Evolutionary conservation across 1,140 invertebrate genomes (phyloP), one percentile per base, ranked within the genome.

Genomic region (Mycetomoellerius zeteki): DNA sequence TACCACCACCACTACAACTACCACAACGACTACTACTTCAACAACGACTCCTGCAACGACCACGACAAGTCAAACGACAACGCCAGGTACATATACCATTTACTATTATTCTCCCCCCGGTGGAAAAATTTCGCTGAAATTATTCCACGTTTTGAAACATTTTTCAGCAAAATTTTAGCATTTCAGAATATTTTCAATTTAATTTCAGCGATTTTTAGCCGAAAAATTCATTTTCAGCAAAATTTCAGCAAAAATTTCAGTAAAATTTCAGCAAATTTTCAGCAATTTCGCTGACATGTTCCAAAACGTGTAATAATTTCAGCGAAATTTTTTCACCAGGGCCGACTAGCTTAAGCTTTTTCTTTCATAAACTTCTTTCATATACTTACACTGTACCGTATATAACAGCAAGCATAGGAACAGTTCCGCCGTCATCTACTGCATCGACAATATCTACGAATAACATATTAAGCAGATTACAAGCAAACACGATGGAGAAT

Each of bases 401-500:
- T 71, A 33, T 16, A 64, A 37, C 5, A 37, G 5, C 16, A 43
- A 6, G 19, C 30, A 14, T 5, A 64, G 43, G 60, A 50, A 50
- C 37, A 30, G 14, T 62, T 7, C 37, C 65, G 14, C 16, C 43
- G 27, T 62, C 43, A 24, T 19, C 82, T 47, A 37, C 33, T 10
- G 5, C 54, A 24, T 19, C 65, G 14, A 27, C 60, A 33, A 21
- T 47, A 87, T 50, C 82, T 24, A 8, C 30, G 14, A 24, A n/a
- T 2, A 60, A 80, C 12, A 0, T 62, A 64, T 24, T 33, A 10
- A 27, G 19, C 3, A 50, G 64, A 47, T 67, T 85, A 60, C 82
- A 78, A 4, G 4, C 58, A 5, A 91, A 92, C 33, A 50, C 72
- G 3, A 92, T 91, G 30, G 91, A 93, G 43, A 94, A 94, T 58